These are phyloP conservation scores for Microplitis deprimator DNA, from an alignment of 2,888 invertebrate genomes.

Conservation along the genomic window DNA sequence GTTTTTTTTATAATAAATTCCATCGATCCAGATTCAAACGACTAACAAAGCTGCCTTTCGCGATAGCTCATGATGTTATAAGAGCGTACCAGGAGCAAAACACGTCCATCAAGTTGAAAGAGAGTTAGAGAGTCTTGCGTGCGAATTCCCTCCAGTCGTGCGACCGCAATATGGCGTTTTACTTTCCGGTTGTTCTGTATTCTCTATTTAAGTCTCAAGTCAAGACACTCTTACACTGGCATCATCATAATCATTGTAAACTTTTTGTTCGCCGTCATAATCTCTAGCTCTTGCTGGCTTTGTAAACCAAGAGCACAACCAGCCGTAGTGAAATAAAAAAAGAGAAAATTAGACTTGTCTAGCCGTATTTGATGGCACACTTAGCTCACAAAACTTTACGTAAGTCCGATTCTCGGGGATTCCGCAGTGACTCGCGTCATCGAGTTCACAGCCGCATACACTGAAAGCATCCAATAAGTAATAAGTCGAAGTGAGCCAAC, in stretches of 20 bases:
- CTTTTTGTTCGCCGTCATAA: neutral
- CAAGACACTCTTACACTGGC: neutral
- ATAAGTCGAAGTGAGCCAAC: too few relatives aligned
- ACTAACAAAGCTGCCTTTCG: too few relatives aligned
- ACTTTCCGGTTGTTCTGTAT: constrained; percentile 22
- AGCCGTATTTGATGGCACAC: constrained; percentile 33
- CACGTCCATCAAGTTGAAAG: neutral
- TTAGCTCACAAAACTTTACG: constrained; percentile 28
- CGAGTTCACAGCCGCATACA: constrained; percentile 2
- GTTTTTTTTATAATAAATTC: too few relatives aligned
- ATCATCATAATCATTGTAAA: neutral
- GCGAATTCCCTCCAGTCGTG: constrained; percentile 29
- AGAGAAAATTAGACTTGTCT: constrained; percentile 25
- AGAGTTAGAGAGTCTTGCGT: constrained; percentile 30
- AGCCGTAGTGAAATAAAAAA: neutral
- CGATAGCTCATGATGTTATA: too few relatives aligned
- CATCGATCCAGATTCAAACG: neutral
- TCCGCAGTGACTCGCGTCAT: constrained; percentile 24
- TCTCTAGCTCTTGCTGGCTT: neutral
- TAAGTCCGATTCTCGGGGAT: constrained; percentile 27
- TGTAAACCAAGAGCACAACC: too few relatives aligned
- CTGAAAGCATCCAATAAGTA: neutral
- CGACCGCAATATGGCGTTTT: constrained; percentile 39
- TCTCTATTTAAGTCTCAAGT: neutral
- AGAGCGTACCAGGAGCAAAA: too few relatives aligned